Percentiles rank a stretch among this genome's conserved stretches.
Conservation (phyloP, 2,888 invertebrate species). For the Aphidius colemani region DNA sequence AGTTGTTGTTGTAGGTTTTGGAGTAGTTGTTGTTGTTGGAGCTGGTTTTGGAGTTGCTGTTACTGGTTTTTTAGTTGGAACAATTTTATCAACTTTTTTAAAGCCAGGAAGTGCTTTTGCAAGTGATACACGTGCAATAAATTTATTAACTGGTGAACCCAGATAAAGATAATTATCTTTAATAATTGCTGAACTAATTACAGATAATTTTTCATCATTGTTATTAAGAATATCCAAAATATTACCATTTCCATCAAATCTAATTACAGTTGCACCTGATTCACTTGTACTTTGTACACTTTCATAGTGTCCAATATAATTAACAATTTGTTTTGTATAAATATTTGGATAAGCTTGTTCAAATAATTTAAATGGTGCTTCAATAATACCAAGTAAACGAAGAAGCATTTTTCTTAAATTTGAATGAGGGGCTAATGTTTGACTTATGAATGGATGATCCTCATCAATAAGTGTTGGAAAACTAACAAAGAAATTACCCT, state of each 20-base stretch:
- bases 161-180: conserved; percentile 69
- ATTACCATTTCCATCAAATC: conserved; percentile 74
- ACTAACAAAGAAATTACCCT: conserved; percentile 71
- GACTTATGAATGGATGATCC: conserved; percentile 64
- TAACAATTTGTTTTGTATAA: conserved; percentile 66
- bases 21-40: conserved; percentile 27
- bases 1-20: conserved; percentile 15
- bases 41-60: conserved; percentile 20
- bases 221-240: conserved; percentile 72
- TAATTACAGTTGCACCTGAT: conserved; percentile 56
- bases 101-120: conserved; percentile 57
- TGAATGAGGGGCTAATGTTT: conserved; percentile 68
- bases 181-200: conserved; percentile 71
- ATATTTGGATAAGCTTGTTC: conserved; percentile 71
- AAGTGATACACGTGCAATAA: conserved; percentile 69
- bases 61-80: conserved; percentile 9
- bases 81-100: conserved; percentile 13
- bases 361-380: conserved; percentile 69
- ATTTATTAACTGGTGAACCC: conserved; percentile 73
- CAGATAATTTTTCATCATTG: conserved; percentile 63
- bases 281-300: conserved; percentile 22
- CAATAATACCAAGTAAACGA: conserved; percentile 65
- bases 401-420: conserved; percentile 69
- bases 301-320: conserved; percentile 57
- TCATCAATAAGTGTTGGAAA: conserved; percentile 65